These are phyloP conservation scores for Notospermus geniculatus DNA, from an alignment of 1,140 invertebrate genomes.

Conservation along the genomic window DNA sequence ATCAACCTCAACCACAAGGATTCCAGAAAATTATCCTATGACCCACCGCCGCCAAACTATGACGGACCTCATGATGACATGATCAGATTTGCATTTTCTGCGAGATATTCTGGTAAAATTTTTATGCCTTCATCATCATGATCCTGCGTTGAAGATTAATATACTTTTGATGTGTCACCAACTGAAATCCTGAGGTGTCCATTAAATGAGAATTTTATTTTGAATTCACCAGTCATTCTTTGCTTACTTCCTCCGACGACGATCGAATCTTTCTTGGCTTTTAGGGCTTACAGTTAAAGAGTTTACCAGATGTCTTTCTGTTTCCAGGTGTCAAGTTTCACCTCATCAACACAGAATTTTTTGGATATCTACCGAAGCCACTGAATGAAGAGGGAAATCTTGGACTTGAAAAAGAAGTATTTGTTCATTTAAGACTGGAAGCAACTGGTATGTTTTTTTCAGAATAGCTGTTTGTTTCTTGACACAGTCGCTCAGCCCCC, in stretches of 20 bases:
- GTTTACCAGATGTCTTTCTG: too few relatives aligned
- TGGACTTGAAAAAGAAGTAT: constrained; percentile 67
- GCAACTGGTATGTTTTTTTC: constrained; percentile 69
- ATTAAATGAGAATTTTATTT: too few relatives aligned
- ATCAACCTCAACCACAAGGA: constrained; percentile 68
- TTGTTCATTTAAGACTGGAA: constrained; percentile 77
- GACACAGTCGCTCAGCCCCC: too few relatives aligned
- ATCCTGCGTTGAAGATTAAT: too few relatives aligned
- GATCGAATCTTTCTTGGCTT: too few relatives aligned
- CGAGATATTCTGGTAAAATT: constrained; percentile 60
- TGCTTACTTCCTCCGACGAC: too few relatives aligned
- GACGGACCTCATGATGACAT: constrained; percentile 86
- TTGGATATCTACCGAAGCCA: constrained; percentile 81
- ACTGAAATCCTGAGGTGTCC: too few relatives aligned
- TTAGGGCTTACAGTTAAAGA: too few relatives aligned
- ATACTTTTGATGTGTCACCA: too few relatives aligned
- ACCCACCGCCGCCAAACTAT: constrained; percentile 63
- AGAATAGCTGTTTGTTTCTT: too few relatives aligned
- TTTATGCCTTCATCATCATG: constrained; percentile 6
- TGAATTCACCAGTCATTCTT: too few relatives aligned
- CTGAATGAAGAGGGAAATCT: constrained; percentile 70
- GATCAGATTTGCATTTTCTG: constrained; percentile 86
- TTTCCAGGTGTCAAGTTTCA: constrained; percentile 67
- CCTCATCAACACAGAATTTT: constrained; percentile 78
- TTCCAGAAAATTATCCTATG: constrained; percentile 73